Conservation (phyloP, 2,113 vertebrate genomes). For the Ceyx margarethae region DNA sequence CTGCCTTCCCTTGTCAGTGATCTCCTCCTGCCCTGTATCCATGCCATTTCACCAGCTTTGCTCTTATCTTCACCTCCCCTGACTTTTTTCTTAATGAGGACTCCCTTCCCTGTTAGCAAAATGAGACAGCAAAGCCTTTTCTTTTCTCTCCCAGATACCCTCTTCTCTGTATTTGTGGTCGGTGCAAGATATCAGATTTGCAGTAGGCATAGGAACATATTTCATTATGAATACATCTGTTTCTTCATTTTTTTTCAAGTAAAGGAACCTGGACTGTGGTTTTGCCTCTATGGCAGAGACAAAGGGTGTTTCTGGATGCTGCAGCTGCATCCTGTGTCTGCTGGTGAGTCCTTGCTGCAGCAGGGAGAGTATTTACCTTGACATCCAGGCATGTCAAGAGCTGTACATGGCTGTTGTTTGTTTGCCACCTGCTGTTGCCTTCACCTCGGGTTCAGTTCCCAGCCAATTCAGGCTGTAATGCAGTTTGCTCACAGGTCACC, state of each 20-base stretch:
- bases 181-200: not conserved
- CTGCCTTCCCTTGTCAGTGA: slow-evolving; percentile 7
- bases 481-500: not conserved
- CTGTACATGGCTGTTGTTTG: accelerated
- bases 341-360: not conserved
- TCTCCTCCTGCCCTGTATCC: slow-evolving; percentile 13
- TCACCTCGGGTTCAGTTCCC: not conserved
- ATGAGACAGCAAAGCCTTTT: not conserved
- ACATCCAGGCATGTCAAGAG: not conserved
- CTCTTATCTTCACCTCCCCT: not conserved
- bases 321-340: not conserved
- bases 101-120: not conserved
- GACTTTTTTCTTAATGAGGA: not conserved
- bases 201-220: not conserved
- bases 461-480: not conserved
- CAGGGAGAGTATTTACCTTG: not conserved
- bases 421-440: not conserved
- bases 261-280: not conserved
- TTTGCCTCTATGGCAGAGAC: not conserved
- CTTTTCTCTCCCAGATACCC: not conserved
- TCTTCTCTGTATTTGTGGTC: not conserved
- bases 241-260: not conserved
- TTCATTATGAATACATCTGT: not conserved
- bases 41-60: not conserved
- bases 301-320: not conserved